phyloP scores from a whole-genome alignment of 2,797 vertebrate genomes.

The Peromyscus attwateri region DNA sequence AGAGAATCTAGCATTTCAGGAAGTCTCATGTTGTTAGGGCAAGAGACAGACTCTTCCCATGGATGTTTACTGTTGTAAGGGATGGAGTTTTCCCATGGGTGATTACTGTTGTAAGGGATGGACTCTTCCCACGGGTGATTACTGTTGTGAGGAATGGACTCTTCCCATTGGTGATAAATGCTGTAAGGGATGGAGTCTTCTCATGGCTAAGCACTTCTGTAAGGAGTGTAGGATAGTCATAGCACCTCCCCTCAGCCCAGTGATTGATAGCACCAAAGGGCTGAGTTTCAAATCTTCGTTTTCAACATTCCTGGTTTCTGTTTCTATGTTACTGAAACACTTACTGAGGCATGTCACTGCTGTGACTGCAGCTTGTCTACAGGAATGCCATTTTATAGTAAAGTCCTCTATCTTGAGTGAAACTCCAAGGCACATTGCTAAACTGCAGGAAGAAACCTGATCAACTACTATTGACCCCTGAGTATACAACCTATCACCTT shows the following conservation, averaged over 20 bases:
- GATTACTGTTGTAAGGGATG: too few species aligned
- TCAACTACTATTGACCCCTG: background rate
- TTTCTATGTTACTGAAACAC: background rate
- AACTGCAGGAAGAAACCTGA: slow-evolving; percentile 4
- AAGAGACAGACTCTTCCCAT: background rate
- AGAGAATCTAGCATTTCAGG: background rate
- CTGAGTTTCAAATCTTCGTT: slow-evolving; percentile 17
- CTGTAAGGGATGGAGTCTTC: background rate
- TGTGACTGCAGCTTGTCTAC: background rate
- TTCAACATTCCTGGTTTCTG: background rate
- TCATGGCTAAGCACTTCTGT: background rate
- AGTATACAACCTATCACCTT: background rate
- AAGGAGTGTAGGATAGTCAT: background rate
- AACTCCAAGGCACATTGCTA: background rate
- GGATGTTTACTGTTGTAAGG: fast-evolving
- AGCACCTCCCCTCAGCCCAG: background rate
- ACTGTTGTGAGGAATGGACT: background rate
- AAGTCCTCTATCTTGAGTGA: background rate
- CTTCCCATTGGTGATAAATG: background rate
- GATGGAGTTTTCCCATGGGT: background rate
- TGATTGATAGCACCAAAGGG: background rate
- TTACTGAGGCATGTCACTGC: background rate
- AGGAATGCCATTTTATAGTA: background rate
- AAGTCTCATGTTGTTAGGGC: background rate
- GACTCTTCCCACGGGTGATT: background rate